A percentile compares a stretch with the other conserved stretches of the same genome.
Conservation (phyloP, 2,888 invertebrate genomes). For the Oscheius myriophilus region DNA sequence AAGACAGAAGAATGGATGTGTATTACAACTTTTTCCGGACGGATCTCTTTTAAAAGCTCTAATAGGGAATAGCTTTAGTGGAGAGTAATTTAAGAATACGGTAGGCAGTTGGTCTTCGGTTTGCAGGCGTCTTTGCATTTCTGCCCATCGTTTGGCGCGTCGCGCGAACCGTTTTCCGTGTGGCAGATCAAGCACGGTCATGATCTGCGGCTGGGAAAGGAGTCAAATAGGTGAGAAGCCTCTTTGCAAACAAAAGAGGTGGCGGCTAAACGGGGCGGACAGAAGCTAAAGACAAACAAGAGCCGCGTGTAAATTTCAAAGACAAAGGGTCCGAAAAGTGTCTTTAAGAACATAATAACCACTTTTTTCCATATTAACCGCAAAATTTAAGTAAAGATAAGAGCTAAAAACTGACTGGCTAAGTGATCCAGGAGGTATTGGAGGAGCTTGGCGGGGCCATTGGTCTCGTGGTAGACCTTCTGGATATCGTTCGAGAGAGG, state of each 20-base stretch:
- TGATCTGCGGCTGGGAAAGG: not conserved
- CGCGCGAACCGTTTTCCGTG: conserved; percentile 77
- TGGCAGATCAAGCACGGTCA: conserved; percentile 53
- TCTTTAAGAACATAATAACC: not conserved
- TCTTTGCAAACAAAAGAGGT: conserved; percentile 6
- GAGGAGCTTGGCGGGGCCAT: conserved; percentile 91
- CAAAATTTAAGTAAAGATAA: no score
- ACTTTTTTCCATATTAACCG: not conserved
- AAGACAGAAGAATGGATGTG: no score
- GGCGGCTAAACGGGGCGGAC: conserved; percentile 12
- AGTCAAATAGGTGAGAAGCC: not conserved
- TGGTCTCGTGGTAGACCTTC: conserved; percentile 88
- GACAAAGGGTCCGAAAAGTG: not conserved
- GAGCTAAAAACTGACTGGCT: conserved; percentile 82
- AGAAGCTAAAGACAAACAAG: not conserved
- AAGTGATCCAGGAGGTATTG: conserved; percentile 94
- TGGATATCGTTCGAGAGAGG: conserved; percentile 91
- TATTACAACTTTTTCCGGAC: not conserved
- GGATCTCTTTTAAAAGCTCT: not conserved
- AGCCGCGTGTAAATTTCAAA: no score
- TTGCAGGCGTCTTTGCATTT: conserved; percentile 43
- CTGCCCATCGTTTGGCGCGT: conserved; percentile 60
- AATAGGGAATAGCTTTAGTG: not conserved
- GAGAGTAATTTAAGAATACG: conserved; percentile 33
- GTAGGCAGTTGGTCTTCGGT: not conserved